Evolutionary conservation across 1,140 invertebrate species (phyloP).

Genomic region (Drosophila pachea): DNA sequence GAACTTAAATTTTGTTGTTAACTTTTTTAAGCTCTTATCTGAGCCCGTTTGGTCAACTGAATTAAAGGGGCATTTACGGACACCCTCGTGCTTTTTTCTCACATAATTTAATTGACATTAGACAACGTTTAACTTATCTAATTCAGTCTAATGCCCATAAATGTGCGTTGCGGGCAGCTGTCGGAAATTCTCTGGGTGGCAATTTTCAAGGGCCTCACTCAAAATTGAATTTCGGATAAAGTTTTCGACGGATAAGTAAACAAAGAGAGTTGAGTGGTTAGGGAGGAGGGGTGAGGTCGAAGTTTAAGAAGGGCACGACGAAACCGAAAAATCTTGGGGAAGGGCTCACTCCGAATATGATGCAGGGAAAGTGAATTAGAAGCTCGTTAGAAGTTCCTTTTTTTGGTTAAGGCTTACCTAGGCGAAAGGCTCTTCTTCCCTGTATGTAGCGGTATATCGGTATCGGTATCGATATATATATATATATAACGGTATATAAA

Average conservation of each 20-base stretch:
- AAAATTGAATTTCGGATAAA: constrained; percentile 49
- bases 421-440: constrained; percentile 2
- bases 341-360: background rate
- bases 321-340: constrained; percentile 3
- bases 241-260: constrained; percentile 19
- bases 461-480: background rate
- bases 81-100: constrained; percentile 41
- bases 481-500: background rate
- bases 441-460: too few species aligned
- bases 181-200: constrained; percentile 15
- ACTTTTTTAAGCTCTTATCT: background rate
- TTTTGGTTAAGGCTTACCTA: constrained; percentile 36
- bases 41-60: background rate
- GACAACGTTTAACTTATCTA: constrained; percentile 61
- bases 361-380: constrained; percentile 34
- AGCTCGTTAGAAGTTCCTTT: constrained; percentile 30
- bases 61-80: constrained; percentile 5
- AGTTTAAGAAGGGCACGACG: background rate
- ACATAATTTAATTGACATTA: constrained; percentile 71
- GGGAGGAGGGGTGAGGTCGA: background rate
- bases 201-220: constrained; percentile 6
- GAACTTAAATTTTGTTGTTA: too few species aligned
- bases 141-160: constrained; percentile 45
- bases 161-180: constrained; percentile 27
- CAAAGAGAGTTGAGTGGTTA: background rate